Conservation (phyloP, 2,888 invertebrate genomes). For the Drosophila fungiperda region DNA sequence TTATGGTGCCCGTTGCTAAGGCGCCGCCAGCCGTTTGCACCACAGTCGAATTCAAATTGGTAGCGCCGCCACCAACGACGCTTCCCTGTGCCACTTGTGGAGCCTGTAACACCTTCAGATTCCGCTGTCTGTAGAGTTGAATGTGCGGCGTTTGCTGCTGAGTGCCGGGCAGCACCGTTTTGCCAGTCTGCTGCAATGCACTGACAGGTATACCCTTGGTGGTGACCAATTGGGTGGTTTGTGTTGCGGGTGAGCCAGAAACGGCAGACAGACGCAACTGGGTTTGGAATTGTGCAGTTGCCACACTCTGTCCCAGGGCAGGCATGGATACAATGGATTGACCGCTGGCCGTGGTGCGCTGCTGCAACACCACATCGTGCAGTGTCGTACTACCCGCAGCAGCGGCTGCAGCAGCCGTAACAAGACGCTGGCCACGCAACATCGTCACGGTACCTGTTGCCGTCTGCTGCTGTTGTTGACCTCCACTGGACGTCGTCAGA, state of each 20-base stretch:
- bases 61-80: conserved; percentile 23
- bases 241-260: conserved; percentile 56
- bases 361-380: conserved; percentile 84
- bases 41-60: conserved; percentile 69
- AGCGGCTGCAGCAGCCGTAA: conserved; percentile 71
- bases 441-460: conserved; percentile 82
- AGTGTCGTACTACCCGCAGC: conserved; percentile 75
- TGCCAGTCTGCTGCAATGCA: conserved; percentile 82
- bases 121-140: conserved; percentile 84
- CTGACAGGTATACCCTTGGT: conserved; percentile 84
- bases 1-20: conserved; percentile 83
- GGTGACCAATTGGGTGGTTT: conserved; percentile 82
- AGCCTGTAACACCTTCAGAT: conserved; percentile 82
- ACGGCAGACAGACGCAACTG: conserved; percentile 83
- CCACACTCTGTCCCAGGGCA: conserved; percentile 80
- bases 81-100: conserved; percentile 49
- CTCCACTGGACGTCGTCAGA: conserved; percentile 83
- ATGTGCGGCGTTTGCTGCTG: conserved; percentile 82
- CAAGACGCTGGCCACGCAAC: conserved; percentile 83
- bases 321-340: conserved; percentile 85
- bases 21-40: conserved; percentile 82
- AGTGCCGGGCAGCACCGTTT: conserved; percentile 68
- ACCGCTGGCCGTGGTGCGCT: conserved; percentile 82
- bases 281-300: conserved; percentile 83
- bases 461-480: conserved; percentile 66